Base-by-base conservation (phyloP, 2,888 invertebrate genomes). In the Oscheius sp. region DNA sequence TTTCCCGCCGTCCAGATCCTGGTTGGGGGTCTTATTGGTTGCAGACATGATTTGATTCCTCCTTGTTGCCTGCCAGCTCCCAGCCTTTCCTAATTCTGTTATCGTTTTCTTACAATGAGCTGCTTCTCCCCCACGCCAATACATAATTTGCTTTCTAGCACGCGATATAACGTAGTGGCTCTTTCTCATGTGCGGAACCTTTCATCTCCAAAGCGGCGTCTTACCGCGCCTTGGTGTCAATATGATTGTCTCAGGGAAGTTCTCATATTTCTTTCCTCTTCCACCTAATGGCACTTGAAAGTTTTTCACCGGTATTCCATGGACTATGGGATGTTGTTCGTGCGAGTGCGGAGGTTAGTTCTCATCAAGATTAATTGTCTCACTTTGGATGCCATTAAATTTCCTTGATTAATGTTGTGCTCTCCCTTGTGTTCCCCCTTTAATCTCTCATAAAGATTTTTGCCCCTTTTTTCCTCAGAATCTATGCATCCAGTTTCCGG, bases 71-170 rank as follows among this genome's bases (percentile, higher is more conserved):
- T 35, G 35, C 35, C 35, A 9, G 35, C 9, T 35, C 35, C 35
- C 35, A 35, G 35, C 35, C 35, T 49, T 49, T 49, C 49, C 21
- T 49, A 21, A 49, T 49, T 21, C 49, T 49, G 16, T 49, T 49
- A 21, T 49, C 49, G 49, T 49, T 49, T 49, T 55, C 25, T 23
- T 55, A 25, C 55, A 55, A 25, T 55, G 25, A 55, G 25, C 55
- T 9, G 45, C 45, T 45, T 45, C 16, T 45, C 49, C 43, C 12
- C 61, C 41, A 6, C 13, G 61, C n/a, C 61, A 61, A 61, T 61
- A 43, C 61, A 61, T 43, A 61, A 61, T 61, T 61, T 61, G 61
- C 61, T 61, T 61, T 43, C 61, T 45, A 16, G 13, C 61, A 61
- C 41, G 41, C 61, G 43, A 61, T 61, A 61, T 61, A n/a, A 43